Evolutionary conservation across 92 coral and sea anemone genomes (phyloP), one percentile per base, ranked within the genome.

Genomic region (Parazoanthus darwini): DNA sequence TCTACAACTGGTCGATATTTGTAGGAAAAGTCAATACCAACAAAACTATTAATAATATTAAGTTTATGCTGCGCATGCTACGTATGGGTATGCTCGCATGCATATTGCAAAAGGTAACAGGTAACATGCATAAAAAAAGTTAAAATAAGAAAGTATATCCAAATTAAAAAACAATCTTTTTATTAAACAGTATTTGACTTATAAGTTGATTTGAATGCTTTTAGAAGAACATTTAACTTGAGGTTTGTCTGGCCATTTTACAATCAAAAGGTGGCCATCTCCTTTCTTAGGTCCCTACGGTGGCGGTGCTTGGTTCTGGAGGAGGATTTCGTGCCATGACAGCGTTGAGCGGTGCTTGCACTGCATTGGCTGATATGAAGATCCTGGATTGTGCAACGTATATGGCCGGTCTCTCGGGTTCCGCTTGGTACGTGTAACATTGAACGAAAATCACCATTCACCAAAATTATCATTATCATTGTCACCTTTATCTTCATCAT

Each of bases 251-350:
- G 63, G 7, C 8, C 25, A 23, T 4, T 1, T 0, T 23, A 5
- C 22, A 63, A 0, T 58, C 66, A 23, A 26, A 4, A 23, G 5
- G 8, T 8, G 51, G 9, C 11, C 8, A 23, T 20, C 70, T 1
- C 23, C 2, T 59, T 71, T 50, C 44, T 72, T 16, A 96, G 98
- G 96, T 93, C 66, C 98, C 98, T 26, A 92, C 93, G 35, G 50
- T 96, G 59, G 98, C 98, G 8, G 73, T 96, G 38, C 91, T 96
- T 25, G 98, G 98, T 43, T 96, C 98, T 48, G 98, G 98, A 2
- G 98, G 98, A 67, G 98, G 98, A 8, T 96, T 93, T 59, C 97
- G 98, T 36, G 98, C 98, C 78, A 93, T 94, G 95, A 92, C 93
- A 66, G 92, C 91, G 48, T 79, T 94, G 83, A 90, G 96, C 15